These are phyloP conservation scores for Malthinus seriepunctatus DNA, from an alignment of 2,888 invertebrate genomes.

Conservation along the genomic window DNA sequence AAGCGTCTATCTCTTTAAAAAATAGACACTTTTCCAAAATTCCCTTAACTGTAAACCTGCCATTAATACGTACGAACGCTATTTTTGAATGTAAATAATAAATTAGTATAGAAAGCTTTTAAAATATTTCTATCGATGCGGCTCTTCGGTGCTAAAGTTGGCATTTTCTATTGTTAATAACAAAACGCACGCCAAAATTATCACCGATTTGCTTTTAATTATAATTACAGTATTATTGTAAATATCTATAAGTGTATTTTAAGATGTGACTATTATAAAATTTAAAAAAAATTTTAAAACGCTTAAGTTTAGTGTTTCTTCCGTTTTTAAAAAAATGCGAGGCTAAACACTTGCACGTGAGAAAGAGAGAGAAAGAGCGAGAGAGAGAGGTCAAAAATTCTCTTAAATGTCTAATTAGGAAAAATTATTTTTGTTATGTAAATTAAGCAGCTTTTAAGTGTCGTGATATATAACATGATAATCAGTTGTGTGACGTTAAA, in stretches of 20 bases:
- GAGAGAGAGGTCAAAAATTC: constrained; percentile 15
- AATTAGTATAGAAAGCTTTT: constrained; percentile 42
- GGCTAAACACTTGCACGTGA: not conserved
- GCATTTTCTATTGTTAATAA: not conserved
- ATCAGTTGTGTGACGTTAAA: constrained; percentile 34
- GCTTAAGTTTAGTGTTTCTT: not conserved
- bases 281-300: constrained; percentile 12
- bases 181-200: not conserved
- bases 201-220: constrained; percentile 1
- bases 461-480: constrained; percentile 49
- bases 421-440: constrained; percentile 51
- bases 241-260: constrained; percentile 29
- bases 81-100: constrained; percentile 45
- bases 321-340: constrained; percentile 24
- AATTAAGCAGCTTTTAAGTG: constrained; percentile 53
- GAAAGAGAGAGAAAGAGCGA: not conserved
- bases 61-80: constrained; percentile 50
- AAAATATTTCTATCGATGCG: constrained; percentile 45
- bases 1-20: not conserved
- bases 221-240: constrained; percentile 26
- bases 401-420: constrained; percentile 46
- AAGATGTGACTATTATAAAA: constrained; percentile 23
- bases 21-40: constrained; percentile 12
- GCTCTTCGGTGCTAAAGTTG: not conserved
- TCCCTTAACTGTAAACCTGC: constrained; percentile 47